These are phyloP conservation scores for Pseudomyrmex dendroicus DNA, from an alignment of 1,140 invertebrate genomes.

Conservation along the genomic window DNA sequence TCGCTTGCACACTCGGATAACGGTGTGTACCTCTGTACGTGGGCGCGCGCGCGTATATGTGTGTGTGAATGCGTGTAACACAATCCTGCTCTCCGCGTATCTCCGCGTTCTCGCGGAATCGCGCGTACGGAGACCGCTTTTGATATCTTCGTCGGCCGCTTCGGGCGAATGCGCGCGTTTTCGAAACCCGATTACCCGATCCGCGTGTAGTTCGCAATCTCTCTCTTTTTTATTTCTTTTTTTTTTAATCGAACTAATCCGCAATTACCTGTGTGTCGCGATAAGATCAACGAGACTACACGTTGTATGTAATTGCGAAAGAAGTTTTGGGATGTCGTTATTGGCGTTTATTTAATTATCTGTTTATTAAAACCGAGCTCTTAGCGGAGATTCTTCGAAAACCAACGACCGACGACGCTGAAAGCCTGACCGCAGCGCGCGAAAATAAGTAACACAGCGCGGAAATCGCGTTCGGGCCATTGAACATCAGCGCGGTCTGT, in stretches of 20 bases:
- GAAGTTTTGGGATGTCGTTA: no score
- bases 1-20: constrained; percentile 63
- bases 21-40: constrained; percentile 16
- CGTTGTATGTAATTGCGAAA: no score
- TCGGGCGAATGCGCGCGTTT: neutral
- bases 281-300: no score
- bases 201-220: neutral
- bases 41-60: neutral
- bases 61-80: neutral
- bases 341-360: no score
- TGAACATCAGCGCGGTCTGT: constrained; percentile 54
- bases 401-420: neutral
- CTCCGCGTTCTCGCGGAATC: constrained; percentile 18
- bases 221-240: no score
- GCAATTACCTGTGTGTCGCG: no score
- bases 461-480: constrained; percentile 57
- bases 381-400: constrained; percentile 16
- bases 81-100: neutral
- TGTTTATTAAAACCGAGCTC: neutral
- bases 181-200: neutral
- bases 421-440: neutral
- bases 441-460: constrained; percentile 58
- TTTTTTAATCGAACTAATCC: neutral
- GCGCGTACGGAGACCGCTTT: neutral
- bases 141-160: constrained; percentile 15